phyloP scores from a whole-genome alignment of 2,113 vertebrate species.

The Misgurnus mizolepis region DNA sequence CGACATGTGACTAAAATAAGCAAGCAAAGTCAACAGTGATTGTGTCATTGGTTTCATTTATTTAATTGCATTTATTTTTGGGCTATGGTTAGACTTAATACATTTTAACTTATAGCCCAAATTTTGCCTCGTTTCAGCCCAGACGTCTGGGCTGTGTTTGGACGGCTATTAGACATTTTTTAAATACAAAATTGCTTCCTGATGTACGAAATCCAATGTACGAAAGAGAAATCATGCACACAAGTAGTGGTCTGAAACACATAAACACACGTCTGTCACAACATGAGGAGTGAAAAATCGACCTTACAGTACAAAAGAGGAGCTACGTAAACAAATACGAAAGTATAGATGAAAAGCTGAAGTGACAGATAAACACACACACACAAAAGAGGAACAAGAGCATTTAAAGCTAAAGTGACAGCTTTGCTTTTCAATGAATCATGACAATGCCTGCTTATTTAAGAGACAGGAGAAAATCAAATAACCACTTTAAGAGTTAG shows the following conservation, averaged over 20 bases:
- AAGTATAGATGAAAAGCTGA: slow-evolving; percentile 19
- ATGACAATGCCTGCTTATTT: slow-evolving; percentile 10
- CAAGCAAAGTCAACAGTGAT: no score
- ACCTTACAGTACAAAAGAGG: background rate
- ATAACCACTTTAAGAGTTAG: slow-evolving; percentile 1
- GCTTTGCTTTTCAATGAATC: slow-evolving; percentile 38
- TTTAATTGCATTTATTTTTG: no score
- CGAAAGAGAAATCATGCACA: background rate
- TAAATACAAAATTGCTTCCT: no score
- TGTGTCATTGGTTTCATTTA: no score
- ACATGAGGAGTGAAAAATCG: background rate
- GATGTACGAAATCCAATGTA: background rate
- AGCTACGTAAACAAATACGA: slow-evolving; percentile 21
- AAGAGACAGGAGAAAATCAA: slow-evolving; percentile 1
- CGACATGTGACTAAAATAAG: no score
- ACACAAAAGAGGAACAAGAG: background rate
- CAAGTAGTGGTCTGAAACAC: no score
- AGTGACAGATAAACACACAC: slow-evolving; percentile 31
- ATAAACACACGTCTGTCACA: no score
- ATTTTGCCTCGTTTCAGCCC: no score
- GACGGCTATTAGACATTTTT: no score
- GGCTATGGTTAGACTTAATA: no score
- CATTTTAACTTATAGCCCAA: no score
- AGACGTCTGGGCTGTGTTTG: no score
- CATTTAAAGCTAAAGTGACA: slow-evolving; percentile 42